These are phyloP conservation scores for Sinohyriopsis cumingii DNA, from an alignment of 2,888 invertebrate species.

Conservation along the genomic window DNA sequence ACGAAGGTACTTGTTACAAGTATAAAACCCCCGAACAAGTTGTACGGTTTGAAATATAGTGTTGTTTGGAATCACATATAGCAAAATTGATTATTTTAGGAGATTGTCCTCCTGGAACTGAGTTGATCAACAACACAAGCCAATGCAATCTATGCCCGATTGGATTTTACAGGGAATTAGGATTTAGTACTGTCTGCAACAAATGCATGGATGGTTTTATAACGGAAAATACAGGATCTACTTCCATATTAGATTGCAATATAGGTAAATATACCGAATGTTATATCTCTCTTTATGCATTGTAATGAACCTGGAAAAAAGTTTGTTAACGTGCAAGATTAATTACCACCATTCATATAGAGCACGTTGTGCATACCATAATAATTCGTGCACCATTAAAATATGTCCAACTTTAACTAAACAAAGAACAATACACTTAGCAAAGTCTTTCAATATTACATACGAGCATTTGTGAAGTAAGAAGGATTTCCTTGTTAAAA, in stretches of 20 bases:
- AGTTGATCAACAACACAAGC: conserved; percentile 14
- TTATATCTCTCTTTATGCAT: not conserved
- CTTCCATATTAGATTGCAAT: conserved; percentile 21
- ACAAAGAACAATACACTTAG: too few species aligned
- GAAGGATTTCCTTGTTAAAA: too few species aligned
- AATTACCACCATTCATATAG: too few species aligned
- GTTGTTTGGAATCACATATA: not conserved
- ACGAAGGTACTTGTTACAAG: too few species aligned
- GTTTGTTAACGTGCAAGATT: too few species aligned
- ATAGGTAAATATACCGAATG: conserved; percentile 24
- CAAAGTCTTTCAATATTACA: too few species aligned
- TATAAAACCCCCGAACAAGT: too few species aligned
- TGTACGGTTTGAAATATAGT: not conserved
- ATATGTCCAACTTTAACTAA: too few species aligned
- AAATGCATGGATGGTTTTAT: conserved; percentile 36
- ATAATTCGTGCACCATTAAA: too few species aligned
- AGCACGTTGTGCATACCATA: too few species aligned
- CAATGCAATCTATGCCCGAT: conserved; percentile 28
- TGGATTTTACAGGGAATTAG: conserved; percentile 42
- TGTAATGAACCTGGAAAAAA: too few species aligned
- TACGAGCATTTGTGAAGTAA: too few species aligned
- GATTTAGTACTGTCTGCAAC: conserved; percentile 28
- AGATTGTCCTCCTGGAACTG: conserved; percentile 74
- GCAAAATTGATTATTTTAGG: conserved; percentile 20
- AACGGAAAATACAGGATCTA: conserved; percentile 23